Percentiles rank a stretch among this genome's conserved stretches.
These are phyloP conservation scores for Amblyopsis hoosieri DNA, from an alignment of 2,797 vertebrate species.

Conservation along the genomic window DNA sequence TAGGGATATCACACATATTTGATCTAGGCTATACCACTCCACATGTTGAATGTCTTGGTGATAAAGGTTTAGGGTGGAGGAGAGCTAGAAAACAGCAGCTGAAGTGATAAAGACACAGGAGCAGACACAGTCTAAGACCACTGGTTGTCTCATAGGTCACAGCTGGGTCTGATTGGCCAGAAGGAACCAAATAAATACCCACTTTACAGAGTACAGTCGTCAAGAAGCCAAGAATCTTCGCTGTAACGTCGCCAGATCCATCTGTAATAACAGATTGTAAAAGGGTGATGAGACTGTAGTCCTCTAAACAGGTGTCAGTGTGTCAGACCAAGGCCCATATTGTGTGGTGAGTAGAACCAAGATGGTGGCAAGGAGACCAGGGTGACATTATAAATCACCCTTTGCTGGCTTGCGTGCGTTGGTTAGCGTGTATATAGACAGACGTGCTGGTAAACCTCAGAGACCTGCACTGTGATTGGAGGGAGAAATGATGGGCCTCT, in stretches of 20 bases:
- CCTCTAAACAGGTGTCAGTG: slow-evolving; percentile 54
- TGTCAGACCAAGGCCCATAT: slow-evolving; percentile 22
- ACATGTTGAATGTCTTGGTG: too few species aligned
- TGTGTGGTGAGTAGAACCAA: slow-evolving; percentile 37
- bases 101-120: too few species aligned
- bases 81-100: too few species aligned
- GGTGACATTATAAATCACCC: slow-evolving; percentile 66
- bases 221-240: too few species aligned
- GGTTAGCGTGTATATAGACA: slow-evolving; percentile 45
- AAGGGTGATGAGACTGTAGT: slow-evolving; percentile 25
- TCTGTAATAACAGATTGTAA: slow-evolving; percentile 2
- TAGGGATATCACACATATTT: too few species aligned
- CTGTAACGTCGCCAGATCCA: slow-evolving; percentile 10
- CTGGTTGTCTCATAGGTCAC: too few species aligned
- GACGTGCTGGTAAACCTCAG: slow-evolving; percentile 66
- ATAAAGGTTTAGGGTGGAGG: too few species aligned
- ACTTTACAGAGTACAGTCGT: too few species aligned
- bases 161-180: too few species aligned
- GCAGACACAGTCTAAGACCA: too few species aligned
- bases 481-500: slow-evolving; percentile 57
- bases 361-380: slow-evolving; percentile 41
- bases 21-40: too few species aligned
- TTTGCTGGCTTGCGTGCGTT: slow-evolving; percentile 54
- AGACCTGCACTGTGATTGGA: slow-evolving; percentile 58
- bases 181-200: too few species aligned